Conservation (phyloP, 1,140 invertebrate species). For the Camponotus vicinus region DNA sequence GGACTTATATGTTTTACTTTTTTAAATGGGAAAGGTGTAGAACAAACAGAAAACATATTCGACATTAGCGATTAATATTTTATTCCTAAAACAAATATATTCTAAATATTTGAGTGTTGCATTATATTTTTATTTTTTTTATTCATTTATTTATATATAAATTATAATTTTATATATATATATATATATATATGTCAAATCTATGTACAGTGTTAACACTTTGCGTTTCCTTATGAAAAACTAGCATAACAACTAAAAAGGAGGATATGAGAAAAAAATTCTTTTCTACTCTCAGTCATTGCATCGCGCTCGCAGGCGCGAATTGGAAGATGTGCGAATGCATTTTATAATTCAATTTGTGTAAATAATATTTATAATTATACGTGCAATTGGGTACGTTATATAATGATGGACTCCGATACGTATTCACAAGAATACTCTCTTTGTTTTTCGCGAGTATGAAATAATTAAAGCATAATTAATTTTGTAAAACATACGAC, state of each 20-base stretch:
- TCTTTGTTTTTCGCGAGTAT: background rate
- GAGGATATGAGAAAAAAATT: background rate
- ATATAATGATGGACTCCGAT: background rate
- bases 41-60: constrained; percentile 20
- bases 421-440: background rate
- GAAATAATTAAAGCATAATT: background rate
- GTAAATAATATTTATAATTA: constrained; percentile 10
- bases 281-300: background rate
- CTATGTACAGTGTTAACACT: constrained; percentile 45
- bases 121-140: constrained; percentile 15
- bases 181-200: constrained; percentile 20
- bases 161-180: constrained; percentile 25
- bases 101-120: constrained; percentile 15
- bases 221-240: constrained; percentile 43
- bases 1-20: background rate
- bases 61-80: constrained; percentile 36
- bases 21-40: background rate
- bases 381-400: background rate
- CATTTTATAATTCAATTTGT: background rate
- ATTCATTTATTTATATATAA: constrained; percentile 32
- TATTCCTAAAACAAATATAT: constrained; percentile 56
- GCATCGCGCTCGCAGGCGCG: background rate
- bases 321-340: background rate
- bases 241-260: constrained; percentile 31
- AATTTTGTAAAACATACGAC: background rate